Percentiles rank a stretch among this genome's conserved stretches.
Evolutionary conservation across 1,140 invertebrate genomes (phyloP).

Genomic region (Drosophila murphyi): DNA sequence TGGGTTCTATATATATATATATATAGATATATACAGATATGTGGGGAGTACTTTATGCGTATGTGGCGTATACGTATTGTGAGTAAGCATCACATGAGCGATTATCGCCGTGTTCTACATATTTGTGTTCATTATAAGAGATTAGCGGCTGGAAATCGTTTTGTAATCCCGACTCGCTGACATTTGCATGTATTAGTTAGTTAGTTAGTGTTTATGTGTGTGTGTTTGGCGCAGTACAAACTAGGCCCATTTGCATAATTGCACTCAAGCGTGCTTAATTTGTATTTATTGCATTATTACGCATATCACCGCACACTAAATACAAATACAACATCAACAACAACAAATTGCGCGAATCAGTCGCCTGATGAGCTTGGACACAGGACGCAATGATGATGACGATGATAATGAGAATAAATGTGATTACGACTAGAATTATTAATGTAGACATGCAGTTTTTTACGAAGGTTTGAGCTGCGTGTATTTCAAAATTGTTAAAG

Average conservation of each 20-base stretch:
- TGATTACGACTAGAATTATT: too few species aligned
- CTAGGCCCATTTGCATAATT: constrained; percentile 79
- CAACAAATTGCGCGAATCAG: constrained; percentile 12
- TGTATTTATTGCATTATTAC: constrained; percentile 82
- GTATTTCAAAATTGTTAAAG: too few species aligned
- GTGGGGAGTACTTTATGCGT: constrained; percentile 6
- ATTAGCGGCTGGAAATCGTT: constrained; percentile 76
- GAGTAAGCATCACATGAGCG: constrained; percentile 61
- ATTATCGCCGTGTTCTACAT: constrained; percentile 78
- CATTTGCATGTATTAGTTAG: constrained; percentile 41
- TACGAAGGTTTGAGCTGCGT: too few species aligned
- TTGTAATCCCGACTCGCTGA: constrained; percentile 66
- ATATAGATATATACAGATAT: not conserved
- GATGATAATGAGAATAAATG: not conserved
- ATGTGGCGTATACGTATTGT: constrained; percentile 9
- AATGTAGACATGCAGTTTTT: too few species aligned
- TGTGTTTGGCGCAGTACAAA: constrained; percentile 61
- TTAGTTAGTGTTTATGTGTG: constrained; percentile 9
- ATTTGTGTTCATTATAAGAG: constrained; percentile 82
- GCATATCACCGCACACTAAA: constrained; percentile 69
- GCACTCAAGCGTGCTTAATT: constrained; percentile 83
- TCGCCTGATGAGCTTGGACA: constrained; percentile 32
- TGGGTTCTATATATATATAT: not conserved
- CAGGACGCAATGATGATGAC: constrained; percentile 24
- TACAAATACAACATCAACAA: constrained; percentile 51